These are phyloP conservation scores for Sitobion miscanthi DNA, from an alignment of 1,140 invertebrate genomes.

Conservation along the genomic window DNA sequence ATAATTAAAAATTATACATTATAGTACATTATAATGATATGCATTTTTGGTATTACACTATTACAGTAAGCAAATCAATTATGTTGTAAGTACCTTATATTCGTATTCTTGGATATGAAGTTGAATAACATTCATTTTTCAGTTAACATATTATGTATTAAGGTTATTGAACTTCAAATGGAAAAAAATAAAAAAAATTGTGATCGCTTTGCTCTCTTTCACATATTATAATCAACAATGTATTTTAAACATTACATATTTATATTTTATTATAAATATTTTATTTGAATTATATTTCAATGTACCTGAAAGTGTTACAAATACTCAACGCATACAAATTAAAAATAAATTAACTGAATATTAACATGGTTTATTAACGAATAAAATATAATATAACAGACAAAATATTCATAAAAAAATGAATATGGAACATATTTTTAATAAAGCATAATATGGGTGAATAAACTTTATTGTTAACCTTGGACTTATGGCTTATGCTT, in stretches of 20 bases:
- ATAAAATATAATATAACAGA: not conserved
- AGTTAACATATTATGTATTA: not conserved
- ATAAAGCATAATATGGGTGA: not conserved
- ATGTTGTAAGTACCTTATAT: not conserved
- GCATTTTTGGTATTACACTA: too few species aligned
- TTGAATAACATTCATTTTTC: not conserved
- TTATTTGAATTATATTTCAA: not conserved
- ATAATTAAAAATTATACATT: not conserved
- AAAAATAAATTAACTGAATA: not conserved
- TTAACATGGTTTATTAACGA: not conserved
- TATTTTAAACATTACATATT: not conserved
- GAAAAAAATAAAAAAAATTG: not conserved
- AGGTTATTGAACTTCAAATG: not conserved
- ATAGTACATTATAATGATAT: too few species aligned
- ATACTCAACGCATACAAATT: not conserved
- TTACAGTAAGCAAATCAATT: not conserved
- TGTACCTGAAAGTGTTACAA: not conserved
- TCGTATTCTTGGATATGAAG: not conserved
- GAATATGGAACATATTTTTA: not conserved
- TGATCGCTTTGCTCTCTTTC: not conserved
- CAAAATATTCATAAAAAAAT: not conserved
- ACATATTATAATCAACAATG: not conserved
- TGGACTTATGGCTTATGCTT: not conserved
- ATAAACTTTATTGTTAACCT: not conserved
- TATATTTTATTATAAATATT: not conserved